Conservation (phyloP, 2,888 invertebrate genomes). For the Allophyes oxyacanthae region DNA sequence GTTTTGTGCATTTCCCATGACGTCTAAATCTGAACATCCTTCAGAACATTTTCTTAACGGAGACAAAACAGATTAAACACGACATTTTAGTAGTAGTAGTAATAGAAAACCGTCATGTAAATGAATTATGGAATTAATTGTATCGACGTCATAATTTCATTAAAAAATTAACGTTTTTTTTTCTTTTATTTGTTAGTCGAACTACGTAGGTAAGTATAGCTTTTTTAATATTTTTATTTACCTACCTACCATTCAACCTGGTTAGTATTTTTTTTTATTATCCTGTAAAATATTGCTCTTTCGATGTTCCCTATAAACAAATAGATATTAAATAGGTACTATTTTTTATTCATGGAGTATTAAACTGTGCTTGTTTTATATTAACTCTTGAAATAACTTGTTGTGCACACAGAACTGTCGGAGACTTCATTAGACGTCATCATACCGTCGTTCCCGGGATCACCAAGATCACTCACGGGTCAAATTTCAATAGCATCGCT, state of each 20-base stretch:
- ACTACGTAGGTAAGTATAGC: neutral
- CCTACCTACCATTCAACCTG: no score
- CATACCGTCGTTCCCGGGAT: conserved; percentile 70
- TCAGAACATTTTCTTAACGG: conserved; percentile 39
- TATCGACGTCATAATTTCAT: conserved; percentile 26
- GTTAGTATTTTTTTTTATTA: neutral
- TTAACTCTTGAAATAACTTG: conserved; percentile 13
- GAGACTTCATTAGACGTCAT: conserved; percentile 67
- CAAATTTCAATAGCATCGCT: conserved; percentile 48
- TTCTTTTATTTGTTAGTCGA: conserved; percentile 24
- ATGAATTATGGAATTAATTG: conserved; percentile 35
- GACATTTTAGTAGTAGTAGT: conserved; percentile 4
- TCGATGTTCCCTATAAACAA: no score
- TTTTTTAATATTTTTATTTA: neutral
- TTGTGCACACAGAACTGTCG: conserved; percentile 65
- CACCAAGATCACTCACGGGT: conserved; percentile 61
- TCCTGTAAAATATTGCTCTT: no score
- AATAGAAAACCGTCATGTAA: conserved; percentile 21
- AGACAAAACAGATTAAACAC: conserved; percentile 20
- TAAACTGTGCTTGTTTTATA: no score
- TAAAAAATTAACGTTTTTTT: conserved; percentile 16
- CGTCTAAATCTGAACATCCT: conserved; percentile 37
- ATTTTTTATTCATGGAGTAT: no score
- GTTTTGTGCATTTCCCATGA: conserved; percentile 56
- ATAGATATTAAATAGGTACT: no score